Percentiles rank a stretch among this genome's conserved stretches.
Evolutionary conservation across 2,888 invertebrate species (phyloP).

Genomic region (Cephus pulcher): DNA sequence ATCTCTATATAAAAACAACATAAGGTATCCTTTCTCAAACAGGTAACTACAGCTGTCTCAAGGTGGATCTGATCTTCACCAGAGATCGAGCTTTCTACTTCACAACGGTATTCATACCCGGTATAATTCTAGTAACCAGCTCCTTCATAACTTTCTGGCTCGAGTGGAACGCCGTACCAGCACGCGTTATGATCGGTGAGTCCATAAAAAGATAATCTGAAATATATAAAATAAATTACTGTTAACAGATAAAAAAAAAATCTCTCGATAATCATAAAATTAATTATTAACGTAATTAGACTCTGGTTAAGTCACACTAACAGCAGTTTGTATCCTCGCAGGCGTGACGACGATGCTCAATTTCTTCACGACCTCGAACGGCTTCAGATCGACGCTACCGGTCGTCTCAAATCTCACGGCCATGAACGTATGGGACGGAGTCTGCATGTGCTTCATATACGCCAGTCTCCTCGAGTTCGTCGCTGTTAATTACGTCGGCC

Average conservation of each 20-base stretch:
- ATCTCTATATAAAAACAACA: not conserved
- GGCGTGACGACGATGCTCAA: slow-evolving; percentile 98
- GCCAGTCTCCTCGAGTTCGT: slow-evolving; percentile 94
- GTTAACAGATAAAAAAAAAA: not conserved
- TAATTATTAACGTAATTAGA: not conserved
- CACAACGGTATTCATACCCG: slow-evolving; percentile 96
- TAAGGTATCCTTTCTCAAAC: slow-evolving; percentile 2
- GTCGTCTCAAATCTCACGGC: slow-evolving; percentile 94
- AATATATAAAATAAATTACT: not conserved
- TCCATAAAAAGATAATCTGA: slow-evolving; percentile 37
- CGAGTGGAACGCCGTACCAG: slow-evolving; percentile 97
- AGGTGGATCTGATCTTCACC: slow-evolving; percentile 93
- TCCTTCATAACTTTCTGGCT: slow-evolving; percentile 98
- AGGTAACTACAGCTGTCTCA: slow-evolving; percentile 97
- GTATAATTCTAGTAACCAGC: slow-evolving; percentile 95
- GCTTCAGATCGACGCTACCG: slow-evolving; percentile 90
- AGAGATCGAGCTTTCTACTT: slow-evolving; percentile 97
- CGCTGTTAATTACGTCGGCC: slow-evolving; percentile 94
- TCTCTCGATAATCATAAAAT: not conserved
- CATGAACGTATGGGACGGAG: slow-evolving; percentile 98
- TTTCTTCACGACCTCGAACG: slow-evolving; percentile 96
- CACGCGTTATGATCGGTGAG: slow-evolving; percentile 96
- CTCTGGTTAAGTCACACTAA: not conserved
- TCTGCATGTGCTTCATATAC: slow-evolving; percentile 97
- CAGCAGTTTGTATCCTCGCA: slow-evolving; percentile 57